Conservation (phyloP, 2,888 invertebrate genomes). For the Oscheius sp. region DNA sequence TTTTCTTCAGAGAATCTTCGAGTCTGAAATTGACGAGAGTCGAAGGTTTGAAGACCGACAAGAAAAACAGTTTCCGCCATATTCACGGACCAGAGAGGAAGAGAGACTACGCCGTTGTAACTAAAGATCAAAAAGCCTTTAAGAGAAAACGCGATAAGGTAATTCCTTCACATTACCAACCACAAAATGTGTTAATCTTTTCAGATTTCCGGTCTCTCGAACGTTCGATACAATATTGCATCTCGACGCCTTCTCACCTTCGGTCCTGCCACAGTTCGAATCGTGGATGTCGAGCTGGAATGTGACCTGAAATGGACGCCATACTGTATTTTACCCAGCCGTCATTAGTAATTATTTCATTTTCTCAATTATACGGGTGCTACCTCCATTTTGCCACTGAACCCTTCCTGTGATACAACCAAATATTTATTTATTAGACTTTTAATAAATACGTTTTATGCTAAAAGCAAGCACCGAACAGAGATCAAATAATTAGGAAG, state of each 20-base stretch:
- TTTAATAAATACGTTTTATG: slow-evolving; percentile 13
- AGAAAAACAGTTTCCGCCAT: slow-evolving; percentile 69
- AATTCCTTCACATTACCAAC: slow-evolving; percentile 39
- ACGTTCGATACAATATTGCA: slow-evolving; percentile 46
- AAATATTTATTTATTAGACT: neutral
- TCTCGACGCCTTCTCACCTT: slow-evolving; percentile 48
- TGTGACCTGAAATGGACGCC: slow-evolving; percentile 67
- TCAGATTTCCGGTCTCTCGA: slow-evolving; percentile 49
- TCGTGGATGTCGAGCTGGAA: slow-evolving; percentile 59
- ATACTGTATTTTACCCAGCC: slow-evolving; percentile 53
- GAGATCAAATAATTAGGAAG: slow-evolving; percentile 7
- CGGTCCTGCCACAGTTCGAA: slow-evolving; percentile 40
- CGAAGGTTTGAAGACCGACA: slow-evolving; percentile 60
- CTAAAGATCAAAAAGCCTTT: slow-evolving; percentile 80
- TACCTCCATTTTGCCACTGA: slow-evolving; percentile 8
- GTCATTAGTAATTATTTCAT: neutral
- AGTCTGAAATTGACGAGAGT: slow-evolving; percentile 62
- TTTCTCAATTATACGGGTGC: slow-evolving; percentile 26
- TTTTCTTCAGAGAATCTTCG: slow-evolving; percentile 43
- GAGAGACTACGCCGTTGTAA: slow-evolving; percentile 78
- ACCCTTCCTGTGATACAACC: slow-evolving; percentile 10
- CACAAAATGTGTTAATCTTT: slow-evolving; percentile 6
- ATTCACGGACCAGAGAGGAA: slow-evolving; percentile 65
- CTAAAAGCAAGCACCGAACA: slow-evolving; percentile 8
- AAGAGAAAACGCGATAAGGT: slow-evolving; percentile 77